Percentiles rank a stretch among this genome's conserved stretches.
Conservation (phyloP, 2,797 vertebrate genomes). For the Peromyscus attwateri region DNA sequence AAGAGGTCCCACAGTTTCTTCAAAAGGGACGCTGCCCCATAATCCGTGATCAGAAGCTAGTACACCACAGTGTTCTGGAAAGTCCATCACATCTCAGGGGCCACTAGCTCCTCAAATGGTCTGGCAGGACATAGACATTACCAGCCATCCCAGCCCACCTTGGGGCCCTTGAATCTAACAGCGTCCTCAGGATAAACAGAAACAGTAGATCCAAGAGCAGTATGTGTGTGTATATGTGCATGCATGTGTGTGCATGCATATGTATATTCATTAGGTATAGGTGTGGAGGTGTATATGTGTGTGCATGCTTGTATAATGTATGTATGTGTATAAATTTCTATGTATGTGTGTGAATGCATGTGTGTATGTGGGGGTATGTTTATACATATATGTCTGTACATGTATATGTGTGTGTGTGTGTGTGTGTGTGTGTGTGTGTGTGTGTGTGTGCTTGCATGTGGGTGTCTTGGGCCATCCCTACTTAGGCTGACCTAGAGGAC, state of each 20-base stretch:
- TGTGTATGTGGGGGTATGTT: background rate
- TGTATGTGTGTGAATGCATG: background rate
- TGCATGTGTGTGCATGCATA: background rate
- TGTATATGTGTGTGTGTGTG: background rate
- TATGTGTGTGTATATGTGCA: background rate
- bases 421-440: background rate
- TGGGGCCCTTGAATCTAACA: fast-evolving
- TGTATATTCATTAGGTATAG: background rate
- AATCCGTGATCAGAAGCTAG: background rate
- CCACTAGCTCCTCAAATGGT: background rate
- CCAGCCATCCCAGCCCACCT: too few species aligned
- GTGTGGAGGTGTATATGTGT: background rate
- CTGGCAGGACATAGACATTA: background rate
- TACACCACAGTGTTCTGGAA: background rate
- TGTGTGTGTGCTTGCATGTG: background rate
- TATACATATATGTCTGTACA: background rate
- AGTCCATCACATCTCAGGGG: background rate
- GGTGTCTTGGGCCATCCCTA: background rate
- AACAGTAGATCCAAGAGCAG: background rate
- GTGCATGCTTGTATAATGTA: background rate
- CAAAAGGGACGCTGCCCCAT: background rate
- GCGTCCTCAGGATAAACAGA: background rate
- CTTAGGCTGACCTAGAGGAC: background rate
- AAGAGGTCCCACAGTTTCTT: background rate
- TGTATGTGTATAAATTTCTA: too few species aligned